Base-by-base conservation (phyloP, 2,797 vertebrate genomes). In the Oreochromis grahami region DNA sequence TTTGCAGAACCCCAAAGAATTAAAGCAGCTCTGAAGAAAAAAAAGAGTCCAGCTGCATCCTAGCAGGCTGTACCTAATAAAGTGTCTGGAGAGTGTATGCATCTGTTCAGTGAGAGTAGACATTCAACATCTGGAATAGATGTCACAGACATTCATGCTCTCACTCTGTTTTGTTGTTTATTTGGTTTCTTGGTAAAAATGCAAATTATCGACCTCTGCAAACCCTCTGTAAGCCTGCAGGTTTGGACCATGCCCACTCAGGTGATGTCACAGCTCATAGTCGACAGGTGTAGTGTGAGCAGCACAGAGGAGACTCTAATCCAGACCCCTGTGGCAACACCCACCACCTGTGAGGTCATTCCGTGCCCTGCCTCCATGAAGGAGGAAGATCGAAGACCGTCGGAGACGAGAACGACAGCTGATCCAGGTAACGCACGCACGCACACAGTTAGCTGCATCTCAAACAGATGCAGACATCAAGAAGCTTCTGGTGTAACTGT, bases 241-340 rank as follows among this genome's bases (percentile, higher is more conserved):
- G 29, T 6, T 7, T 11, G 91, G 80, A 81, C 53, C 60, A 91
- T 87, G 5, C 92, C 93, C 48, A 91, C 92, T 1, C 87, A 83
- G 36, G 90, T 82, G 91, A 82, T 76, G 15, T 90, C 89, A 11
- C 26, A 19, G 12, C 84, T 83, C 48, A 52, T 43, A 7, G 89
- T 87, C 41, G 70, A 82, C 15, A 87, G 55, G 80, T 91, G 84
- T 60, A 91, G 85, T 50, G 45, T 89, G 53, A 82, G 85, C 87
- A 86, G 78, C 26, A 43, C 74, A 0, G 91, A 92, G 5, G 82
- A 87, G 7, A 91, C 83, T 0, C 1, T 88, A 0, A 34, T 43
- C 65, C 17, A 78, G 1, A 79, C 79, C 4, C 77, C 19, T 19
- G 48, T 48, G 5, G 8, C 15, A 6, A 15, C 12, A 1, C 24